Evolutionary conservation across 2,797 vertebrate genomes (phyloP), one percentile per base, ranked within the genome.

Genomic region (Molothrus ater): DNA sequence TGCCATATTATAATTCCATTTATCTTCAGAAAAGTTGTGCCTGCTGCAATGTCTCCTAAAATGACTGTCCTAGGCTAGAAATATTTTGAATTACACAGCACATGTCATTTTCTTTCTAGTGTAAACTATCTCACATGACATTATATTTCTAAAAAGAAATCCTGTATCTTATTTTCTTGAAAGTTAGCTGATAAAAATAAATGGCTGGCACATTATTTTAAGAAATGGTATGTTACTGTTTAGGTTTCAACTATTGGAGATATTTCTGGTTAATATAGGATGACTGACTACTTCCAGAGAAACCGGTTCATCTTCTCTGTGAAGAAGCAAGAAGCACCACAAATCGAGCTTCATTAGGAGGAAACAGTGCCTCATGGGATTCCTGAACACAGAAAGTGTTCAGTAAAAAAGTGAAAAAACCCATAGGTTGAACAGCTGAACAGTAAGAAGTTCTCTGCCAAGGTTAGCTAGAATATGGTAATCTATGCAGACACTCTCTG

Each of bases 1-100:
- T 34, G 43, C 6, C 29, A 38, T 34, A 66, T 59, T 8, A 40
- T 6, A 34, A 61, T 13, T 82, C 7, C 13, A 12, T 75, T 34
- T 20, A 65, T 32, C 12, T 51, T 72, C 56, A 83, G 57, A 86
- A 74, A 66, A 42, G 14, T n/a, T 61, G 18, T 43, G 34, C 22
- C 18, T 17, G 1, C 18, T 72, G 45, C 42, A 75, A 32, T 31
- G 17, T n/a, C 47, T 59, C 19, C 45, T 60, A 78, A 17, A 76
- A 66, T 26, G 5, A 65, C 10, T 61, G 10, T 43, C 72, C 71
- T 61, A 80, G 7, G 13, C 29, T 71, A 78, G 24, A 88, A 72
- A 59, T 45, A 75, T 47, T 86, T 54, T 43, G 17, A 81, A 63
- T 51, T 57, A 53, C 12, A 57, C 0, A 0, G 0, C 1, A 3